A percentile compares a stretch with the other conserved stretches of the same genome.
These are phyloP conservation scores for Alligator mississippiensis DNA, from an alignment of 2,113 vertebrate species.

Conservation along the genomic window DNA sequence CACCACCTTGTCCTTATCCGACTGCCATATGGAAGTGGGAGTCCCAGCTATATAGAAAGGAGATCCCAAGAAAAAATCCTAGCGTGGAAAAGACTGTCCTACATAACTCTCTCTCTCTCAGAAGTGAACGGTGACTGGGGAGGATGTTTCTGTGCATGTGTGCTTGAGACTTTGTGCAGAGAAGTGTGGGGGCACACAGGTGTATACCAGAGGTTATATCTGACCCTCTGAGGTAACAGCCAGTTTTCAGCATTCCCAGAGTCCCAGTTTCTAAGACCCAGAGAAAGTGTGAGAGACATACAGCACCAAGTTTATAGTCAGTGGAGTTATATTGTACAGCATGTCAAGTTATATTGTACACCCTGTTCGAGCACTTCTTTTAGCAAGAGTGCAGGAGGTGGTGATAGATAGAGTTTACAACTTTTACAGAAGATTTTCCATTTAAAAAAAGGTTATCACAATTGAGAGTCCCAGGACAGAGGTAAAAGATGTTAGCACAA, in stretches of 20 bases:
- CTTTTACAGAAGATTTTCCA: conserved; percentile 19
- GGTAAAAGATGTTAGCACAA: conserved; percentile 50
- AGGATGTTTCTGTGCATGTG: not conserved
- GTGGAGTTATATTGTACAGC: conserved; percentile 1
- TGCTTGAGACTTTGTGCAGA: not conserved
- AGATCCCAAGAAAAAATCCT: no score
- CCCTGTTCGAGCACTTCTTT: conserved; percentile 38
- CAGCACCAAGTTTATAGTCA: fast-evolving
- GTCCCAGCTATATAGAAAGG: no score
- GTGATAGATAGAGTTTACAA: not conserved
- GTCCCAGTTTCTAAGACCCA: not conserved
- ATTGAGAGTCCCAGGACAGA: conserved; percentile 59
- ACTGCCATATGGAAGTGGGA: no score
- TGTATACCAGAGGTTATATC: not conserved
- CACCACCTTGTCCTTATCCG: no score
- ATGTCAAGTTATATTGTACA: not conserved
- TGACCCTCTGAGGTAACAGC: not conserved
- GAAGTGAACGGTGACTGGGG: not conserved
- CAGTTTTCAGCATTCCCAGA: not conserved
- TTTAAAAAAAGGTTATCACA: conserved; percentile 43
- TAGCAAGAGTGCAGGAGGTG: conserved; percentile 31
- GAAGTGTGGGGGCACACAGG: not conserved
- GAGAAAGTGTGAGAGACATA: not conserved
- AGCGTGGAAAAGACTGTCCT: no score
- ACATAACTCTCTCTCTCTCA: no score